phyloP scores from a whole-genome alignment of 2,888 invertebrate genomes.

The Crematogaster levior region DNA sequence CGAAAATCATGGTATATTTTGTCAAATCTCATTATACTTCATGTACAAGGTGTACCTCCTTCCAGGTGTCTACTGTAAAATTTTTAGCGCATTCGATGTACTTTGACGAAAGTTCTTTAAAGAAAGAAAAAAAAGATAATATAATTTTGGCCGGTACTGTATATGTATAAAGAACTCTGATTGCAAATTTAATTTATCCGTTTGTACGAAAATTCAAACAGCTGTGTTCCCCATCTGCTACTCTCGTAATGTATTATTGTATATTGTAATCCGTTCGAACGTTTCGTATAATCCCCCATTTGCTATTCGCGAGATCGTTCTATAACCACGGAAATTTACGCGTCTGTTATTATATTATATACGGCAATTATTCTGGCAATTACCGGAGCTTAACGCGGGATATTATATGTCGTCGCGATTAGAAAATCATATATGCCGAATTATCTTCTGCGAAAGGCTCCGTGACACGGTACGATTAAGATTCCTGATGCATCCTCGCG shows the following conservation, averaged over 20 bases:
- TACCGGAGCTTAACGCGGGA: background rate
- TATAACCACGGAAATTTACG: background rate
- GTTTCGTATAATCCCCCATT: slow-evolving; percentile 14
- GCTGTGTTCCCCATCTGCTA: background rate
- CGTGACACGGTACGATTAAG: slow-evolving; percentile 19
- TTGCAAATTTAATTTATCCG: slow-evolving; percentile 3
- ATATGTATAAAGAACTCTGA: background rate
- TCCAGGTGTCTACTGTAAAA: no score
- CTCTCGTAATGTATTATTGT: background rate
- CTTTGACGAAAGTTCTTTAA: no score
- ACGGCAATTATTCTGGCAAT: slow-evolving; percentile 4
- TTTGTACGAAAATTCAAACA: background rate
- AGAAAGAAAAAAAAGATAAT: no score
- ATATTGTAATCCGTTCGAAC: slow-evolving; percentile 26
- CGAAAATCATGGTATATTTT: no score
- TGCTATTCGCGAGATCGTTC: background rate
- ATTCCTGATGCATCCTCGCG: slow-evolving; percentile 10
- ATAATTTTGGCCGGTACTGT: no score
- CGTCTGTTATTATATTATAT: slow-evolving; percentile 3
- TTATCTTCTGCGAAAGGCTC: slow-evolving; percentile 25
- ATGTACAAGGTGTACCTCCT: no score
- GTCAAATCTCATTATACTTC: no score
- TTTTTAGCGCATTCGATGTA: no score
- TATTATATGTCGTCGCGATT: background rate
- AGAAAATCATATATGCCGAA: background rate